phyloP scores from a whole-genome alignment of 2,113 vertebrate species.

The Charadrius vociferus region DNA sequence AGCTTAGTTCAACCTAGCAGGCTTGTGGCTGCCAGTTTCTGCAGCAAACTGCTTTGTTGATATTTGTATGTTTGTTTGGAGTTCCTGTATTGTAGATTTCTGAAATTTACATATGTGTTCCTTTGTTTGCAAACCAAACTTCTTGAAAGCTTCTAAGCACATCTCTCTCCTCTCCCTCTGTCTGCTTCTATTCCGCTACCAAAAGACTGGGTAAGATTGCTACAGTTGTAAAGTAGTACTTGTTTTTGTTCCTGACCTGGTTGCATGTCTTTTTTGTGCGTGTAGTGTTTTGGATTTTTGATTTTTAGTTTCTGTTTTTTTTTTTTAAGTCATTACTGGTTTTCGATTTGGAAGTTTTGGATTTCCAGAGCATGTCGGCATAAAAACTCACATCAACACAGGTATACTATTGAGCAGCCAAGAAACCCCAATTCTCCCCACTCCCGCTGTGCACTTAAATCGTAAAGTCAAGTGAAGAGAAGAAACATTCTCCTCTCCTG shows the following conservation, averaged over 20 bases:
- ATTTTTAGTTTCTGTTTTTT: not conserved
- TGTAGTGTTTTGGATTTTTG: not conserved
- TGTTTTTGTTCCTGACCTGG: not conserved
- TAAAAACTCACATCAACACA: not conserved
- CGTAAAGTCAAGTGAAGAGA: not conserved
- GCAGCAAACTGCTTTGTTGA: not conserved
- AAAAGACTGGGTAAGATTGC: not conserved
- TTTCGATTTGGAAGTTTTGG: not conserved
- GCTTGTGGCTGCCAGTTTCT: not conserved
- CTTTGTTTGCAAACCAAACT: not conserved
- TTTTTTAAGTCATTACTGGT: not conserved
- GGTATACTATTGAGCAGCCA: not conserved
- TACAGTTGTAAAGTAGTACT: not conserved
- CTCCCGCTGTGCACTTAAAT: not conserved
- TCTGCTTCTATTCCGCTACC: not conserved
- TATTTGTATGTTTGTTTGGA: not conserved
- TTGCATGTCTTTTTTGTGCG: not conserved
- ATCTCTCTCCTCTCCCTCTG: not conserved
- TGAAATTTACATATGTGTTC: not conserved
- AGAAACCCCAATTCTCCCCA: not conserved
- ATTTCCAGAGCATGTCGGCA: not conserved
- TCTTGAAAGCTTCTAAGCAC: not conserved
- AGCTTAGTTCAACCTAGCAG: not conserved
- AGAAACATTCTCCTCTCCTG: not conserved
- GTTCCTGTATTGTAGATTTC: not conserved